Conservation (phyloP, 2,113 vertebrate species). For the Apodemus sylvaticus region DNA sequence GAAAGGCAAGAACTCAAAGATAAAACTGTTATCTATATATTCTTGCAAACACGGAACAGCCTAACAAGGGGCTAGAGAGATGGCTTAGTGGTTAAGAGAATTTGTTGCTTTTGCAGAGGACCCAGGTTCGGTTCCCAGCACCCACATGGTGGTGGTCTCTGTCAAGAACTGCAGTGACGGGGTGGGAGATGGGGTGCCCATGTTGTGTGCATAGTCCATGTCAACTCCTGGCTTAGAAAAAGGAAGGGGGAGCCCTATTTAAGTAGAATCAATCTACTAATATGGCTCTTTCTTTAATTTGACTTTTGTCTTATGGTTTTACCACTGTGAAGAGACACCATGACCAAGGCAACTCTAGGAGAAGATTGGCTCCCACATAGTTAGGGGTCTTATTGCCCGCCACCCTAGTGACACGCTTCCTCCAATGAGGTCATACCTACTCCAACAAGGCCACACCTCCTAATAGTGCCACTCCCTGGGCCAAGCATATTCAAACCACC, state of each 20-base stretch:
- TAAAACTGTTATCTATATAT: background rate
- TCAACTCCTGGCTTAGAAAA: background rate
- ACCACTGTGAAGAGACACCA: too few relatives aligned
- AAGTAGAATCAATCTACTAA: background rate
- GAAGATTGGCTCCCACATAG: too few relatives aligned
- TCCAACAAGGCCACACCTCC: too few relatives aligned
- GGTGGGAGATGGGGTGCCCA: background rate
- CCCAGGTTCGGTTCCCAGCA: background rate
- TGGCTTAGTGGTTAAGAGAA: background rate
- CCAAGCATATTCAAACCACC: too few relatives aligned
- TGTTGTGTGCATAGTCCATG: background rate
- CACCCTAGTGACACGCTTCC: too few relatives aligned
- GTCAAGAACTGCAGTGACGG: background rate
- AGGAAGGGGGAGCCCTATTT: background rate
- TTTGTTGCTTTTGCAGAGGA: background rate
- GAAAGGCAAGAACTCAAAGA: background rate
- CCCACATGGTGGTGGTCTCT: background rate
- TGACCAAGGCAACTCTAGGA: too few relatives aligned
- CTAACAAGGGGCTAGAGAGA: background rate
- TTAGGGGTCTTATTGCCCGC: too few relatives aligned
- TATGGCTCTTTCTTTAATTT: background rate
- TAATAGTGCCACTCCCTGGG: too few relatives aligned
- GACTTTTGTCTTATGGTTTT: too few relatives aligned
- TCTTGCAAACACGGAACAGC: conserved; percentile 5
- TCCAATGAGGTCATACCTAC: too few relatives aligned